Conservation (phyloP, 1,140 invertebrate species). For the Scaptomyza graminum region DNA sequence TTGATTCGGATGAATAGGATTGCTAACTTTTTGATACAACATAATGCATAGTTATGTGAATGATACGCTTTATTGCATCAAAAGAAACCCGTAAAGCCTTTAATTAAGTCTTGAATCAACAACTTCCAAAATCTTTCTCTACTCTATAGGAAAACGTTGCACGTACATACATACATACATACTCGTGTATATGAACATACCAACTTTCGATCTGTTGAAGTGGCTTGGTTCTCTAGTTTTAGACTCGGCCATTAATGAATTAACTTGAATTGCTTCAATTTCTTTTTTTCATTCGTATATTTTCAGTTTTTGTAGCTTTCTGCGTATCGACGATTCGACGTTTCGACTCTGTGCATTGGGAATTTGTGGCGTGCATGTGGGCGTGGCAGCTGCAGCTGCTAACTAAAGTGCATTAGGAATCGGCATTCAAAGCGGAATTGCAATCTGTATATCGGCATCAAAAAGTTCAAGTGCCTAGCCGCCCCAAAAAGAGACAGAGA, state of each 20-base stretch:
- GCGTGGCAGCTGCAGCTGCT: conserved; percentile 24
- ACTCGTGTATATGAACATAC: too few species aligned
- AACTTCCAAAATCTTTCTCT: too few species aligned
- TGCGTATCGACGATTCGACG: conserved; percentile 10
- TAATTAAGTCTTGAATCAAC: too few species aligned
- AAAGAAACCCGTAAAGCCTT: too few species aligned
- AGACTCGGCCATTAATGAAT: conserved; percentile 6
- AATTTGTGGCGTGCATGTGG: conserved; percentile 16
- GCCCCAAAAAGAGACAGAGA: background rate
- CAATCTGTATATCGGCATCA: conserved; percentile 34
- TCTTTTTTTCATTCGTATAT: conserved; percentile 7
- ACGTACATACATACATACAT: too few species aligned
- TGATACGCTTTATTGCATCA: too few species aligned
- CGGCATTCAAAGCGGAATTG: conserved; percentile 31
- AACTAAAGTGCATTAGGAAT: conserved; percentile 33
- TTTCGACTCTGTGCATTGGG: conserved; percentile 17
- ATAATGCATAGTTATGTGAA: too few species aligned
- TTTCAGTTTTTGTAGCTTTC: conserved; percentile 22
- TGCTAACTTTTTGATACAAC: too few species aligned
- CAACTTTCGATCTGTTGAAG: background rate
- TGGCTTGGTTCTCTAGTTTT: background rate
- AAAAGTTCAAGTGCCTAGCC: conserved; percentile 17
- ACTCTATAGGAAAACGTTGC: too few species aligned
- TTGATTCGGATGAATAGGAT: too few species aligned
- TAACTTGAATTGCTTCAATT: conserved; percentile 6